Base-by-base conservation (phyloP, 2,797 vertebrate species). In the Phrynocephalus guinanensis region DNA sequence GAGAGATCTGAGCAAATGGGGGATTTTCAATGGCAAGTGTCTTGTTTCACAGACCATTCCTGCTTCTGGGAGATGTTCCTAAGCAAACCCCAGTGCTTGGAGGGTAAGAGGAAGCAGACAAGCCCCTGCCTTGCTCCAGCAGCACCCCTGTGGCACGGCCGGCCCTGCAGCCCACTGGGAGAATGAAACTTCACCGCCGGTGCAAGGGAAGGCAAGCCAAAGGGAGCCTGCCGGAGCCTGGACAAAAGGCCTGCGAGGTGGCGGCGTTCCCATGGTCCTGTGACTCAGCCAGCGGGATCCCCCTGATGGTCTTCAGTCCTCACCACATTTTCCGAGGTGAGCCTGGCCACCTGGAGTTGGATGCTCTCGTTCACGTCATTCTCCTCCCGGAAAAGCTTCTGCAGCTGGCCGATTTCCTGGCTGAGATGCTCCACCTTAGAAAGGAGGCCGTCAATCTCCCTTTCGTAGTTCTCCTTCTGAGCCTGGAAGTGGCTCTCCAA, bases 301-400 rank as follows among this genome's bases (percentile, higher is more conserved):
- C 5, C 20, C 60, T 13, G 9, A 56, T 18, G 11, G 52, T n/a
- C 3, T 18, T 81, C 50, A 50, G 52, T 50, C 15, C 91, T 70
- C 95, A 99, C 99, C 94, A 98, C 96, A 93, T 99, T 99, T 94
- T 99, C 98, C 10, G 96, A 96, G 5, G 97, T 98, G 16, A 99
- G 97, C 75, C 98, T 96, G 87, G 97, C 96, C 72, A 99, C 97
- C 93, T 99, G 98, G 5, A 98, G 97, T 68, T 96, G 95, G 90
- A 99, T 98, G 24, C 94, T 96, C 88, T 98, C 97, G 3, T 98
- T 99, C 90, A 98, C 87, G 56, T 97, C 94, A 52, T 96, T 99
- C 91, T 99, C 99, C 92, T 99, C 98, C 77, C 98, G 96, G 94
- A 99, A 98, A 52, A 99, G 94, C 33, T 97, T 97, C 87, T 99